Base-by-base conservation (phyloP, 2,113 vertebrate genomes). In the Microcebus ravelobensis region DNA sequence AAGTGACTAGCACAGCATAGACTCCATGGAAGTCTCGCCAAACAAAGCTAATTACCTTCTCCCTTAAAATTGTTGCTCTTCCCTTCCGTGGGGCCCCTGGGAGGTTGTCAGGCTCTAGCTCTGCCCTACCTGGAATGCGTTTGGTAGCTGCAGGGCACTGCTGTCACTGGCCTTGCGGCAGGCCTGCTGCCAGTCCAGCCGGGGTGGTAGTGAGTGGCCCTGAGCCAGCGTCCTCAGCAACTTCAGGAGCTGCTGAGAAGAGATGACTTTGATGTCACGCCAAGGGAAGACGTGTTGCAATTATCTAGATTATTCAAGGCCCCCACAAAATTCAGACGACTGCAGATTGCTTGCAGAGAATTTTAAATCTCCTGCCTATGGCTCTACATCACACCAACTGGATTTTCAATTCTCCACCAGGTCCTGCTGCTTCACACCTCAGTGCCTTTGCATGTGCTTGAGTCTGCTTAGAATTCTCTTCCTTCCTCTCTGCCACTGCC, bases 261-360 rank as follows among this genome's bases (percentile, higher is more conserved):
- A n/a, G 76, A 57, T 59, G 42, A 12, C 96, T 98, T 96, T 97
- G 97, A 98, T 97, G 95, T 93, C 27, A 81, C 63, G 97, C 97
- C 97, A 97, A 71, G 80, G n/a, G 88, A 85, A 81, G 86, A 95
- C 4, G 4, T 94, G 80, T 79, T 73, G 77, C 42, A 97, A 97
- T 96, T 97, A 96, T 73, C 91, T 94, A 79, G 95, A 96, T 92
- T 82, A 89, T 85, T 57, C 85, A 59, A 84, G 83, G 74, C 74
- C 95, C 86, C 96, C 90, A 82, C 80, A 67, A 50, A 73, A 80
- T 68, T 74, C 57, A 55, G 77, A 91, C 29, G 90, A 61, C 80
- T 89, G 27, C 48, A 77, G 83, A 87, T 84, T 50, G 31, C 80
- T 87, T 65, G 65, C 34, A 67, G 87, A 85, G 73, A 39, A 57